A percentile compares a stretch with the other conserved stretches of the same genome.
These are phyloP conservation scores for Loriculus beryllinus DNA, from an alignment of 2,797 vertebrate species.

Conservation along the genomic window DNA sequence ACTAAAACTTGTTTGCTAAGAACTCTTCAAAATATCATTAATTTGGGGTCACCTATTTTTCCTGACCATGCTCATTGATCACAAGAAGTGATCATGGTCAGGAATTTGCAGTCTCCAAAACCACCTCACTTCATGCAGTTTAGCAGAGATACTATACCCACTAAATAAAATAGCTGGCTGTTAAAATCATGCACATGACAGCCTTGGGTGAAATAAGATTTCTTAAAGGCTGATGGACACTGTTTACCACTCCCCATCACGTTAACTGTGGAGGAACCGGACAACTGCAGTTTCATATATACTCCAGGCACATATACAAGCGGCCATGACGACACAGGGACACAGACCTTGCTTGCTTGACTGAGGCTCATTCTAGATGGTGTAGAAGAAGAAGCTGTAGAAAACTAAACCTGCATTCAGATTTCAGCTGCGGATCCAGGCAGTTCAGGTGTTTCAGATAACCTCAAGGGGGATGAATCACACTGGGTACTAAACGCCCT, in stretches of 20 bases:
- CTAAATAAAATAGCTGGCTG: neutral
- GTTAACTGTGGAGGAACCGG: neutral
- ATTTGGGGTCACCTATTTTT: neutral
- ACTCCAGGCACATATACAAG: rapidly evolving
- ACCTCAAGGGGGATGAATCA: neutral
- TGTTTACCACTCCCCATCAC: neutral
- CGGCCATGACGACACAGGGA: neutral
- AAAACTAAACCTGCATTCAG: neutral
- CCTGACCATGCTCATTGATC: neutral
- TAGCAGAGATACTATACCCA: neutral
- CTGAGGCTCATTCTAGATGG: neutral
- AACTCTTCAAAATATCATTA: neutral
- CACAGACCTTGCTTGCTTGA: neutral
- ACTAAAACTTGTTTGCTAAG: neutral
- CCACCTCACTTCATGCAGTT: neutral
- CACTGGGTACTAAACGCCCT: neutral
- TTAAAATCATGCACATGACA: neutral
- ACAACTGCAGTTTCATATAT: neutral
- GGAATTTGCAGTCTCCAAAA: neutral
- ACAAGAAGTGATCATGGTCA: neutral
- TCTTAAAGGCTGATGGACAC: neutral
- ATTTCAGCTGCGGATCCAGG: neutral
- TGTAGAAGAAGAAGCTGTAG: neutral
- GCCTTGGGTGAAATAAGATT: neutral
- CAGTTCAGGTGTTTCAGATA: neutral